Conservation (phyloP, 2,888 invertebrate genomes). For the Nasonovia ribisnigri region DNA sequence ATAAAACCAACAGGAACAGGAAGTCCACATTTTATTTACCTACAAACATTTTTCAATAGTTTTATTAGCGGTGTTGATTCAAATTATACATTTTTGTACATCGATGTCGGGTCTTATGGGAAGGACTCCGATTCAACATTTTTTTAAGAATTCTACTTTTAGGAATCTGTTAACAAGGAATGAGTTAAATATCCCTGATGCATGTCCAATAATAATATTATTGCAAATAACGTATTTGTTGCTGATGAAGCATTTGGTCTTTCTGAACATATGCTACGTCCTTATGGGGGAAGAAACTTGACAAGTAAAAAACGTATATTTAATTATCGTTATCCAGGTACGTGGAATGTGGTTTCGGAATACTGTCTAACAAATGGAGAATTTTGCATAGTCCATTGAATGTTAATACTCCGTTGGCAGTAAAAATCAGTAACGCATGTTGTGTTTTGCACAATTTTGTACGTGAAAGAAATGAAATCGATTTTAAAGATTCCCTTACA, state of each 20-base stretch:
- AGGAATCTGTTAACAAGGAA: background rate
- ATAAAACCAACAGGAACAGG: conserved; percentile 12
- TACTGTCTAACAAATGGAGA: conserved; percentile 64
- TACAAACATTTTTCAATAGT: conserved; percentile 9
- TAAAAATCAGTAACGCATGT: conserved; percentile 50
- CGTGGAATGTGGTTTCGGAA: conserved; percentile 68
- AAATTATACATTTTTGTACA: conserved; percentile 66
- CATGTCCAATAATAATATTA: background rate
- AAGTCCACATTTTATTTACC: conserved; percentile 19
- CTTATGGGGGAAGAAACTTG: too few relatives aligned
- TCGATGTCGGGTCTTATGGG: conserved; percentile 69
- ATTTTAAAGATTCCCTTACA: conserved; percentile 41
- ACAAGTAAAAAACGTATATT: conserved; percentile 65
- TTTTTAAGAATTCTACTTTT: background rate
- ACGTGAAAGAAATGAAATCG: conserved; percentile 13
- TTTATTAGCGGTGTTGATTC: conserved; percentile 60
- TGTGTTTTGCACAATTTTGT: conserved; percentile 64
- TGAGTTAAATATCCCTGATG: background rate
- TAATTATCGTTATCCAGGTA: conserved; percentile 68
- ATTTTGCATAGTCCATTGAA: conserved; percentile 41
- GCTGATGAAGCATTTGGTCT: conserved; percentile 33
- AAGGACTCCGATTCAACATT: conserved; percentile 41
- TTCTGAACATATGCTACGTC: conserved; percentile 24
- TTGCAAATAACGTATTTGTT: background rate
- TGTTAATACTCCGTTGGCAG: conserved; percentile 39